Evolutionary conservation across 1,140 invertebrate genomes (phyloP).

Genomic region (Diorhabda elongata): DNA sequence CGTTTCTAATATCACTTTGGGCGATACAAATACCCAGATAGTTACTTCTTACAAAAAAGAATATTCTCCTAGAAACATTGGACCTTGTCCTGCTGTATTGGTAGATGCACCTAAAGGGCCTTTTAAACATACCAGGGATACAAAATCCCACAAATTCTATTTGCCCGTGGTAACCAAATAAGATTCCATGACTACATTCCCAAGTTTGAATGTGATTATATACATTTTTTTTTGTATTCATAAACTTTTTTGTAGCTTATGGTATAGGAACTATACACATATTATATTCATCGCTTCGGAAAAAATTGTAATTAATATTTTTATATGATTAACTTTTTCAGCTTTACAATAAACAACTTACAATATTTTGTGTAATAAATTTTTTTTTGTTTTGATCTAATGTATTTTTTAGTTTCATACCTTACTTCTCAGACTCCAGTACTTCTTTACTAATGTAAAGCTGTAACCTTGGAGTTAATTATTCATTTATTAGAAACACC

Average conservation of each 20-base stretch:
- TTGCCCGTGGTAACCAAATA: constrained; percentile 50
- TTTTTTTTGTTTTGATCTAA: not conserved
- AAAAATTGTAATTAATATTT: constrained; percentile 20
- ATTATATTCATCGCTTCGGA: not conserved
- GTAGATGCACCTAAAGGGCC: constrained; percentile 67
- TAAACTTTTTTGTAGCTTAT: constrained; percentile 16
- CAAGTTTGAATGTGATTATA: constrained; percentile 4
- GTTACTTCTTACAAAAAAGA: constrained; percentile 73
- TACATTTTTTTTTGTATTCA: constrained; percentile 6
- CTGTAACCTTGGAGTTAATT: constrained; percentile 13
- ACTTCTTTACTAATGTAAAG: constrained; percentile 17
- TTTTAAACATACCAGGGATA: constrained; percentile 77
- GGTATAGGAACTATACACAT: constrained; percentile 23
- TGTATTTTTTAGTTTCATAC: constrained; percentile 28
- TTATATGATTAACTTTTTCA: constrained; percentile 6
- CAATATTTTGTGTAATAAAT: constrained; percentile 26
- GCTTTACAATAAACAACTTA: constrained; percentile 7
- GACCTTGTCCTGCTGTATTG: constrained; percentile 73
- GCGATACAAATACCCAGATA: constrained; percentile 53
- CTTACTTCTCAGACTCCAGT: constrained; percentile 9
- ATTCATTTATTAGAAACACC: constrained; percentile 14
- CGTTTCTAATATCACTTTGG: constrained; percentile 67
- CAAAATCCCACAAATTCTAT: constrained; percentile 78
- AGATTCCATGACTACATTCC: constrained; percentile 5
- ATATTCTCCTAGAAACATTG: constrained; percentile 62